Percentiles rank a stretch among this genome's conserved stretches.
phyloP scores from a whole-genome alignment of 2,888 invertebrate genomes.

The Pristionchus fissidentatus region DNA sequence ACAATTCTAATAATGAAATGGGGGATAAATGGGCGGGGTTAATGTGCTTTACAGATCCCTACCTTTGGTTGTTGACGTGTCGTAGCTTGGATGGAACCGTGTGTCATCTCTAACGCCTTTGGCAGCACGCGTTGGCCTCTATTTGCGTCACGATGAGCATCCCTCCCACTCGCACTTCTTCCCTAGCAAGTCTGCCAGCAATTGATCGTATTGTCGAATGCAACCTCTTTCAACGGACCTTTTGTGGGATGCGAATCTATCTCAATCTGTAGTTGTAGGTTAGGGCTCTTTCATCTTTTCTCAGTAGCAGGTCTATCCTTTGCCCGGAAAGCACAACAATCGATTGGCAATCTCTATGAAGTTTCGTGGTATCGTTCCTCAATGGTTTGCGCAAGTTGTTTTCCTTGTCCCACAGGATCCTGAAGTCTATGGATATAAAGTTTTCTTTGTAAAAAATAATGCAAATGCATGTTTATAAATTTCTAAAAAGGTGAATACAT shows the following conservation, averaged over 20 bases:
- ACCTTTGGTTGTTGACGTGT: slow-evolving; percentile 51
- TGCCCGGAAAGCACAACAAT: background rate
- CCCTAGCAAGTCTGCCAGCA: slow-evolving; percentile 40
- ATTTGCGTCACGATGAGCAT: slow-evolving; percentile 30
- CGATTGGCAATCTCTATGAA: background rate
- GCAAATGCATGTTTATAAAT: too few species aligned
- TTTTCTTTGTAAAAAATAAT: slow-evolving; percentile 21
- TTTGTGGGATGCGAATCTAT: slow-evolving; percentile 28
- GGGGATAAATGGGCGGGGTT: slow-evolving; percentile 48
- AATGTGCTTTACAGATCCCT: slow-evolving; percentile 50
- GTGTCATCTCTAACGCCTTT: slow-evolving; percentile 49
- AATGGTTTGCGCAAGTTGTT: slow-evolving; percentile 33
- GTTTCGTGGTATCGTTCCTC: slow-evolving; percentile 25
- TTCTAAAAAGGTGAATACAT: too few species aligned
- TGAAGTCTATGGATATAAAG: background rate
- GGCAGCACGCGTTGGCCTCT: slow-evolving; percentile 48
- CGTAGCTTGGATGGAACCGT: slow-evolving; percentile 49
- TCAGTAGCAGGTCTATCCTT: slow-evolving; percentile 20
- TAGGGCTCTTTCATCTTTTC: background rate
- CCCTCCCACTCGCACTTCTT: slow-evolving; percentile 47
- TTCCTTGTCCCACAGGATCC: background rate
- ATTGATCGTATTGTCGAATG: slow-evolving; percentile 34
- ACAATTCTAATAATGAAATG: slow-evolving; percentile 43
- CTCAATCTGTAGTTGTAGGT: slow-evolving; percentile 4
- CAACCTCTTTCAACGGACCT: background rate